These are phyloP conservation scores for Psephotus haematonotus DNA, from an alignment of 2,113 vertebrate genomes.

Conservation along the genomic window DNA sequence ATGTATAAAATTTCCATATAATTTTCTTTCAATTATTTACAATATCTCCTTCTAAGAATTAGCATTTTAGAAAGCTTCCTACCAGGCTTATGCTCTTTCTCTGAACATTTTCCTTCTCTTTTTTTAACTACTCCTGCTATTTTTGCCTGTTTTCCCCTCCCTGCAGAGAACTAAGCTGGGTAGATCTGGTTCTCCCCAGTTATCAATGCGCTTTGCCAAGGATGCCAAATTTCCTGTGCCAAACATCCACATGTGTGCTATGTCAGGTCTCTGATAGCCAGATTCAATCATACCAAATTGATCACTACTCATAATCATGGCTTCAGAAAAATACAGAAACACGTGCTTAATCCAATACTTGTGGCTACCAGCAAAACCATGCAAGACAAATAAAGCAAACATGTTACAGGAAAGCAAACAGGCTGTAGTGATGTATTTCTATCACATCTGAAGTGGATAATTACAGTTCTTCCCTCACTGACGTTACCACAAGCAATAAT, in stretches of 20 bases:
- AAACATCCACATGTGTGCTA: background rate
- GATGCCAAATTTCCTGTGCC: background rate
- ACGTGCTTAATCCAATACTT: background rate
- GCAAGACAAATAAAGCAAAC: background rate
- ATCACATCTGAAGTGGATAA: background rate
- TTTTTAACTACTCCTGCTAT: background rate
- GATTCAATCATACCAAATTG: background rate
- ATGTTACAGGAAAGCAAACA: background rate
- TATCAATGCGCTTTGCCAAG: background rate
- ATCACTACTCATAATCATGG: background rate
- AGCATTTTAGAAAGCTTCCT: background rate
- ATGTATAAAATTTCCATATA: background rate
- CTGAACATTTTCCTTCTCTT: background rate
- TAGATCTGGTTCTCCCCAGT: rapidly evolving
- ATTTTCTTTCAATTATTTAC: background rate
- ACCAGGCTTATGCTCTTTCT: background rate
- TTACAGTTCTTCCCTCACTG: background rate
- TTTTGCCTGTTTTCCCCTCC: background rate
- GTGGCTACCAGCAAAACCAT: background rate
- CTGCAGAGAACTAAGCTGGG: background rate
- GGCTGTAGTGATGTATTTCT: background rate
- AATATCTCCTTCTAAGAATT: background rate
- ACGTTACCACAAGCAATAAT: background rate
- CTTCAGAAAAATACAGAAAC: background rate
- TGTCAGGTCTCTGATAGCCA: background rate